phyloP scores from a whole-genome alignment of 2,888 invertebrate species.

The Spodoptera picta region DNA sequence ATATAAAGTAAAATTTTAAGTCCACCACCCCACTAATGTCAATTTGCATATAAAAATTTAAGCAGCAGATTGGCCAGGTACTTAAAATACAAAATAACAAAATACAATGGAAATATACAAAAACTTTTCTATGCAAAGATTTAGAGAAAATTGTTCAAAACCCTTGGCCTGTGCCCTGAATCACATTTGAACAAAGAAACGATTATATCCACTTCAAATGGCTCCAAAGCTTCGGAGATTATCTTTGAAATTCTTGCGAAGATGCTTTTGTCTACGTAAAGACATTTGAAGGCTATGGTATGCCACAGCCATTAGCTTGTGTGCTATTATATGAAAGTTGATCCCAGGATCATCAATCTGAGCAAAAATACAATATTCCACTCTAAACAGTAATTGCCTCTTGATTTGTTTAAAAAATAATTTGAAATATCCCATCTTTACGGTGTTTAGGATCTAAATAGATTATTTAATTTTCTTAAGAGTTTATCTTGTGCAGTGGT shows the following conservation, averaged over 20 bases:
- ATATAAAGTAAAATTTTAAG: constrained; percentile 2
- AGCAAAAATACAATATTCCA: no score
- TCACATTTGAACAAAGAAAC: constrained; percentile 47
- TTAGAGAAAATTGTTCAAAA: constrained; percentile 32
- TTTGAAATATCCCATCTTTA: no score
- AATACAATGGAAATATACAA: constrained; percentile 7
- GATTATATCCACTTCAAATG: constrained; percentile 46
- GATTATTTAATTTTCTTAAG: no score
- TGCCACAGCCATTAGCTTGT: constrained; percentile 1
- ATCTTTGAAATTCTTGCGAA: constrained; percentile 30
- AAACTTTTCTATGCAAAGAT: constrained; percentile 22
- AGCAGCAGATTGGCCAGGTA: constrained; percentile 11
- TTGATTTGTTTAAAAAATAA: no score
- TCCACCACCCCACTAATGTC: not conserved
- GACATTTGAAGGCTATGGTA: constrained; percentile 21
- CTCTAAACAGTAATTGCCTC: no score
- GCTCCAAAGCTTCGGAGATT: constrained; percentile 37
- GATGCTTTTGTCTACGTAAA: constrained; percentile 34
- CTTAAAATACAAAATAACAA: constrained; percentile 17
- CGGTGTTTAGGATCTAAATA: no score
- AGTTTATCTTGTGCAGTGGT: no score
- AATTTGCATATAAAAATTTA: constrained; percentile 1
- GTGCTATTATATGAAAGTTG: constrained; percentile 1
- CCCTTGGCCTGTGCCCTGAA: constrained; percentile 36
- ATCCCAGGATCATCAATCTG: no score